Base-by-base conservation (phyloP, 2,797 vertebrate species). In the Gymnopithys bicolor region DNA sequence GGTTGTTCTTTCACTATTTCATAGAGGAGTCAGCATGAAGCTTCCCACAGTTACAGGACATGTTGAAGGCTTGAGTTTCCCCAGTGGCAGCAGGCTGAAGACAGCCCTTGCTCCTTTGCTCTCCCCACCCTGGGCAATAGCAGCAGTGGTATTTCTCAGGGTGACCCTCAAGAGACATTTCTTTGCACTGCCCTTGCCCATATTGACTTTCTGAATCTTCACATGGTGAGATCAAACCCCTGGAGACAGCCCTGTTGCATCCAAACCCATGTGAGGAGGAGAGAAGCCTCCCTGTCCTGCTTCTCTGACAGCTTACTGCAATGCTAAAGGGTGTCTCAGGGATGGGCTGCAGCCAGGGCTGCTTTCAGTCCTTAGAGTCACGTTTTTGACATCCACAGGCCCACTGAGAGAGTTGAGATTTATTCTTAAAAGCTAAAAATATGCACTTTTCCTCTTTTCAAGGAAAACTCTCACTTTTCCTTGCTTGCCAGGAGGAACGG, bases 211-310 rank as follows among this genome's bases (percentile, higher is more conserved):
- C 63, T 41, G 35, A 75, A 27, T 59, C 14, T 64, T 41, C 43
- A 27, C 4, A 1, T 3, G 25, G 12, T 25, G 24, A 74, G 24
- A 14, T n/a, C 1, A 3, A 64, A 53, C 28, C 10, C 35, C 49
- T 1, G 2, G 69, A 37, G 84, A 43, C 3, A 68, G 13, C 8
- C 11, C 30, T 0, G 0, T 13, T 0, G 4, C 56, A 33, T 77
- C 67, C n/a, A 84, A 59, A 70, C 23, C 21, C 0, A 0, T 8
- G 21, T 1, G 13, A 80, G 60, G 28, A 84, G 63, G 63, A 88
- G 60, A 32, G 43, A 78, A 70, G 1, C 37, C 25, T 90, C 8
- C 5, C 60, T 1, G 4, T 28, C 19, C 30, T 11, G 7, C 2
- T 2, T 55, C 28, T 86, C 45, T n/a, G 22, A 28, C 73, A 66